These are phyloP conservation scores for Paramormyrops kingsleyae DNA, from an alignment of 2,113 vertebrate genomes.

Conservation along the genomic window DNA sequence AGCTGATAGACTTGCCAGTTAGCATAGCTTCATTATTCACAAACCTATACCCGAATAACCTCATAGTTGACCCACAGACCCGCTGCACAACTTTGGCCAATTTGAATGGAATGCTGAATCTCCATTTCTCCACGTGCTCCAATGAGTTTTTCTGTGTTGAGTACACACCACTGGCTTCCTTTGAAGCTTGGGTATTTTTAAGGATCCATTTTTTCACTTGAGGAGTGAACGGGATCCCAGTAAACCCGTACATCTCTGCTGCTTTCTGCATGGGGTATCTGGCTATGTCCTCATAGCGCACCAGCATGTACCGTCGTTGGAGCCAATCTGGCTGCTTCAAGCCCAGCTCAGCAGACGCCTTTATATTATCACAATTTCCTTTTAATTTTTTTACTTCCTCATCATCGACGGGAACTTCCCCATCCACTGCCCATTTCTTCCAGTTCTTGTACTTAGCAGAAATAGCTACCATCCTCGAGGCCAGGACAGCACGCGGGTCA, in stretches of 20 bases:
- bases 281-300: conserved; percentile 92
- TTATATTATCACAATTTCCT: too few species aligned
- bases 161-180: conserved; percentile 69
- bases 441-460: too few species aligned
- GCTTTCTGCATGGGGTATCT: conserved; percentile 81
- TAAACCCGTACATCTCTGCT: conserved; percentile 80
- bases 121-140: conserved; percentile 96
- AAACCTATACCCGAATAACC: conserved; percentile 83
- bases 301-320: too few species aligned
- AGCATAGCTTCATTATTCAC: conserved; percentile 66
- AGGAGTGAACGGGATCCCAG: conserved; percentile 75
- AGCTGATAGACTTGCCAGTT: conserved; percentile 77
- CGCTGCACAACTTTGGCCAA: conserved; percentile 84
- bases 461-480: conserved; percentile 42
- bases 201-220: conserved; percentile 86
- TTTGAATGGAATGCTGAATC: conserved; percentile 85
- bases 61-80: conserved; percentile 76
- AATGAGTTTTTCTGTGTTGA: conserved; percentile 95
- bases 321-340: too few species aligned
- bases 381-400: too few species aligned
- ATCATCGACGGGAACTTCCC: too few species aligned
- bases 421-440: too few species aligned
- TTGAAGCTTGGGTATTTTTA: conserved; percentile 77
- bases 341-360: too few species aligned
- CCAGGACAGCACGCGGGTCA: conserved; percentile 86